Conservation (phyloP, 2,888 invertebrate genomes). For the Cyrtodaria siliqua region DNA sequence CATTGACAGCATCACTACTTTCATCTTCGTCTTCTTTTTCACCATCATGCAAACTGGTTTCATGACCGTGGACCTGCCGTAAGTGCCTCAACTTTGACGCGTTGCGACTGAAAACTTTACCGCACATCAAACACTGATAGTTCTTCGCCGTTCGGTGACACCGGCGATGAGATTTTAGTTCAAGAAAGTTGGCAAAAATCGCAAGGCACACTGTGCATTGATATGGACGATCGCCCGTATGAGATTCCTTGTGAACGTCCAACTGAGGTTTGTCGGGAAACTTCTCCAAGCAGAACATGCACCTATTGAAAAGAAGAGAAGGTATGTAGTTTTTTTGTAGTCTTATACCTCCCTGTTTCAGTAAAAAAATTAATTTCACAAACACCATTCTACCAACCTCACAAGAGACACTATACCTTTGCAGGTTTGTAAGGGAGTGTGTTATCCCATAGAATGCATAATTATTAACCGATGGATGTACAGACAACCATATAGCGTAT, state of each 20-base stretch:
- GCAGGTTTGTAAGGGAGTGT: no score
- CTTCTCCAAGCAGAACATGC: constrained; percentile 3
- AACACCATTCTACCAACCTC: no score
- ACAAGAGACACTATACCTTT: no score
- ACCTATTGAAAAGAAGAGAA: neutral
- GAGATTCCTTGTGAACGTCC: neutral
- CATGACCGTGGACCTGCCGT: neutral
- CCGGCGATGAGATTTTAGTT: neutral
- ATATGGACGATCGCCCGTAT: neutral
- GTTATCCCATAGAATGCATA: no score
- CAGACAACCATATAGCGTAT: no score
- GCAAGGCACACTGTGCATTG: neutral
- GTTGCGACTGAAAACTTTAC: constrained; percentile 2
- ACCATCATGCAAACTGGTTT: neutral
- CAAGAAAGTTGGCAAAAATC: neutral
- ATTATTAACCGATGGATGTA: no score
- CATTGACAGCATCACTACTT: neutral
- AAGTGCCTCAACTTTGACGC: neutral
- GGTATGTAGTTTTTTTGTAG: no score
- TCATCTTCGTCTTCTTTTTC: neutral
- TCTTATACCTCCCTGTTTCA: no score
- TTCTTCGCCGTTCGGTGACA: neutral
- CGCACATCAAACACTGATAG: neutral
- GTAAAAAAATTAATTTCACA: no score
- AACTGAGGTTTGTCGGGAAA: neutral